Conservation (phyloP, 2,113 vertebrate genomes). For the Corythaeola cristata region DNA sequence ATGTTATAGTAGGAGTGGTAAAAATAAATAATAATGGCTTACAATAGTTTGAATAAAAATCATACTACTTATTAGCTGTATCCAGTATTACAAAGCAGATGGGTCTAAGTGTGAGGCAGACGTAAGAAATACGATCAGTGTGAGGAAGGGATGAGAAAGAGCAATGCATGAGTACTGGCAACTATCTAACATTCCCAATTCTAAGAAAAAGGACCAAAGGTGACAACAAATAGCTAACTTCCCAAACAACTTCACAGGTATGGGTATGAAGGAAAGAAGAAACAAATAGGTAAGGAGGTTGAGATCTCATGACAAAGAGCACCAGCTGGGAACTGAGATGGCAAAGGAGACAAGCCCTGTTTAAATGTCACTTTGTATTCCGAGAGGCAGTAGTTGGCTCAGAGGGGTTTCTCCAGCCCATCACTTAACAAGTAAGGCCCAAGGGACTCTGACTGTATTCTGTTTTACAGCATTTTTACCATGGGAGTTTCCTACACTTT, state of each 20-base stretch:
- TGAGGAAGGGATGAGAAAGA: neutral
- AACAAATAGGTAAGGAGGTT: neutral
- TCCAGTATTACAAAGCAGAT: neutral
- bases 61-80: neutral
- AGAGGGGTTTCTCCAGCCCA: neutral
- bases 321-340: neutral
- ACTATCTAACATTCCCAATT: neutral
- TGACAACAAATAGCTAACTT: neutral
- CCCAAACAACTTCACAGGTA: neutral
- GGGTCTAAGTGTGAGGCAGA: neutral
- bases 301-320: neutral
- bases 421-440: neutral
- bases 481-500: neutral
- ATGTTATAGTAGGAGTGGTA: neutral
- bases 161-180: neutral
- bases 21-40: neutral
- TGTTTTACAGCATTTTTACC: neutral
- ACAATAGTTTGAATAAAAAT: neutral
- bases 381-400: neutral
- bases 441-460: neutral
- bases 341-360: neutral
- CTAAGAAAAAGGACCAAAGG: neutral
- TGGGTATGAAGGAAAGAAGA: neutral
- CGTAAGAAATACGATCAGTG: neutral
- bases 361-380: neutral